These are phyloP conservation scores for Emydura subglobosa DNA, from an alignment of 2,113 vertebrate species.

Conservation along the genomic window DNA sequence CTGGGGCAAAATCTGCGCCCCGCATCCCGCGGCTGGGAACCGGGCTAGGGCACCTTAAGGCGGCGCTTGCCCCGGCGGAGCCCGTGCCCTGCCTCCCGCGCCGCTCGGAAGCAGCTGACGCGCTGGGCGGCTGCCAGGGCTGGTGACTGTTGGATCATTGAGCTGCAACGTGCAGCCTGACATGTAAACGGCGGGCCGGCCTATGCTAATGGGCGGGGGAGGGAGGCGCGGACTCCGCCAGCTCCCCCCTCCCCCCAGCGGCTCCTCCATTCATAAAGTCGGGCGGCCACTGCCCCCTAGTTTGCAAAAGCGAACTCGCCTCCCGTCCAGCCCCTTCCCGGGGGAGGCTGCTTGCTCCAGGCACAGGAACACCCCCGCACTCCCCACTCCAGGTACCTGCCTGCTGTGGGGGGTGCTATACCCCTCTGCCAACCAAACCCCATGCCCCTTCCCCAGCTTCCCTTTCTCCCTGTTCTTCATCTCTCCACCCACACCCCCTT, in stretches of 20 bases:
- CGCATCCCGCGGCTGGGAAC: too few species aligned
- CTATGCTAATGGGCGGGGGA: constrained; percentile 71
- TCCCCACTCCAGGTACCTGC: neutral
- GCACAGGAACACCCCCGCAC: neutral
- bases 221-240: constrained; percentile 64
- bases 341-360: neutral
- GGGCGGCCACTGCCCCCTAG: constrained; percentile 54
- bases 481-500: neutral
- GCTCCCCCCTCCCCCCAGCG: neutral
- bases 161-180: constrained; percentile 81
- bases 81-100: constrained; percentile 39
- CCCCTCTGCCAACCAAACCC: constrained; percentile 1
- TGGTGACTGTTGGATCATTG: constrained; percentile 70
- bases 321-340: neutral
- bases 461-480: neutral
- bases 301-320: neutral
- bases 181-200: constrained; percentile 79
- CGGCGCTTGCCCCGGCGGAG: neutral
- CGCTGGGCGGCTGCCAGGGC: constrained; percentile 76
- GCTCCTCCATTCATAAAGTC: constrained; percentile 51
- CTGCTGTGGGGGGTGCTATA: neutral
- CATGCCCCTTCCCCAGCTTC: neutral
- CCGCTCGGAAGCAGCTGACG: constrained; percentile 80
- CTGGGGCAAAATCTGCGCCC: neutral
- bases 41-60: constrained; percentile 56